Evolutionary conservation across 2,888 invertebrate genomes (phyloP).

Genomic region (Pediacus dermestoides): DNA sequence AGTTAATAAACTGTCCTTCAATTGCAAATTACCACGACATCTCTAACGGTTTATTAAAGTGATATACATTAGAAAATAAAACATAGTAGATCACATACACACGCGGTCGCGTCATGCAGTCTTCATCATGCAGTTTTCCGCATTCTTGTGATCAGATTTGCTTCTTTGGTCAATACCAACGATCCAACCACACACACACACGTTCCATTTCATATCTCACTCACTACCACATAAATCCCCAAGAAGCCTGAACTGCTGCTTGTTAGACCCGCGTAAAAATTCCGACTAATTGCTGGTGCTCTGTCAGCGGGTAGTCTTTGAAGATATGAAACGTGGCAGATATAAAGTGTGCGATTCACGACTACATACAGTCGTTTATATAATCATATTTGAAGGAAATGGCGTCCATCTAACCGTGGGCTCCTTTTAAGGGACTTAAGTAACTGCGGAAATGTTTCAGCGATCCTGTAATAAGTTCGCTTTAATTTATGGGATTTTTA

Average conservation of each 20-base stretch:
- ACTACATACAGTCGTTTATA: slow-evolving; percentile 9
- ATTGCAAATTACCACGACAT: no score
- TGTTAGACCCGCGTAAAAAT: slow-evolving; percentile 19
- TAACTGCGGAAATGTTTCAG: slow-evolving; percentile 5
- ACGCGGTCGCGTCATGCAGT: slow-evolving; percentile 23
- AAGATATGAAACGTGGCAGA: slow-evolving; percentile 22
- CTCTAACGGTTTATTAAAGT: no score
- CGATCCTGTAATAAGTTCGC: slow-evolving; percentile 4
- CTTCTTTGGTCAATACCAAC: no score
- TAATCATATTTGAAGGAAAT: slow-evolving; percentile 10
- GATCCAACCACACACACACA: no score
- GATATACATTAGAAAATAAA: no score
- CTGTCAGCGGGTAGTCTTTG: slow-evolving; percentile 22
- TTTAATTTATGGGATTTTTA: slow-evolving; percentile 6
- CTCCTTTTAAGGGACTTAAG: slow-evolving; percentile 7
- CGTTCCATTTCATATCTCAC: no score
- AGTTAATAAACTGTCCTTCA: no score
- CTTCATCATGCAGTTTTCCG: slow-evolving; percentile 24
- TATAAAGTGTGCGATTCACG: slow-evolving; percentile 18
- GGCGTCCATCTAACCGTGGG: slow-evolving; percentile 8
- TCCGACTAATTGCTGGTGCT: slow-evolving; percentile 23
- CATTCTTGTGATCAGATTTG: slow-evolving; percentile 25
- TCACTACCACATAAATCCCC: no score
- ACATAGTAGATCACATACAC: slow-evolving; percentile 8
- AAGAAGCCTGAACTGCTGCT: no score